Percentiles rank a stretch among this genome's conserved stretches.
Conservation (phyloP, 2,888 invertebrate genomes). For the Oasisia sp. region DNA sequence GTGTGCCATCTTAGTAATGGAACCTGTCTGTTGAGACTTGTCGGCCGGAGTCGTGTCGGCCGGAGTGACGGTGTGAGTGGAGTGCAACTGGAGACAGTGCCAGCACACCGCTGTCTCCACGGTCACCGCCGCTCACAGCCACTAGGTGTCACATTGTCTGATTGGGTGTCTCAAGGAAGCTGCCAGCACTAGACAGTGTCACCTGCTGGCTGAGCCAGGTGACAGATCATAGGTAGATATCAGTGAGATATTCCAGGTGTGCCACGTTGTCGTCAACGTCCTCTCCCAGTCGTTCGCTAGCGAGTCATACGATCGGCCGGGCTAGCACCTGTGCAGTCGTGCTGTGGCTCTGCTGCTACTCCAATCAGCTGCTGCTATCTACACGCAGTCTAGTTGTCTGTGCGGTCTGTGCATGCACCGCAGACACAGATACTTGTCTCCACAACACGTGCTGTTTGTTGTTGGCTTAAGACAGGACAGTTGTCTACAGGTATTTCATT, state of each 20-base stretch:
- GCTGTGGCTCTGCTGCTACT: not conserved
- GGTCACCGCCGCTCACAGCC: not conserved
- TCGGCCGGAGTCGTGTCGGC: not conserved
- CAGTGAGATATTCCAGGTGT: slow-evolving; percentile 13
- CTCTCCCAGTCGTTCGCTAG: not conserved
- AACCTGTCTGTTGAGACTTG: too few species aligned
- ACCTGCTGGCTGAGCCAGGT: slow-evolving; percentile 1
- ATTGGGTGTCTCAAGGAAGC: slow-evolving; percentile 17
- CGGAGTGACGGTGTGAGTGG: not conserved
- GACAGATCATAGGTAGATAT: slow-evolving; percentile 7
- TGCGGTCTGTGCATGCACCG: not conserved
- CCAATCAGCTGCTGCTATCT: not conserved
- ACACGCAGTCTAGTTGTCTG: not conserved
- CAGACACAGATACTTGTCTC: not conserved
- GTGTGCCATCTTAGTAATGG: too few species aligned
- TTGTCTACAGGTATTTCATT: slow-evolving; percentile 13
- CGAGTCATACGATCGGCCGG: not conserved
- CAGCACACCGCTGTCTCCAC: not conserved
- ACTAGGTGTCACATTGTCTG: not conserved
- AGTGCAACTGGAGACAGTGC: not conserved
- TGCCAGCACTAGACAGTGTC: slow-evolving; percentile 7
- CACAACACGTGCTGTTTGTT: not conserved
- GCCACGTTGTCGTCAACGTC: not conserved
- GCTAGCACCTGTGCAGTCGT: not conserved
- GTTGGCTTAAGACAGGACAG: not conserved